Evolutionary conservation across 2,113 vertebrate species (phyloP), one percentile per base, ranked within the genome.

Genomic region (Oryzias curvinotus): DNA sequence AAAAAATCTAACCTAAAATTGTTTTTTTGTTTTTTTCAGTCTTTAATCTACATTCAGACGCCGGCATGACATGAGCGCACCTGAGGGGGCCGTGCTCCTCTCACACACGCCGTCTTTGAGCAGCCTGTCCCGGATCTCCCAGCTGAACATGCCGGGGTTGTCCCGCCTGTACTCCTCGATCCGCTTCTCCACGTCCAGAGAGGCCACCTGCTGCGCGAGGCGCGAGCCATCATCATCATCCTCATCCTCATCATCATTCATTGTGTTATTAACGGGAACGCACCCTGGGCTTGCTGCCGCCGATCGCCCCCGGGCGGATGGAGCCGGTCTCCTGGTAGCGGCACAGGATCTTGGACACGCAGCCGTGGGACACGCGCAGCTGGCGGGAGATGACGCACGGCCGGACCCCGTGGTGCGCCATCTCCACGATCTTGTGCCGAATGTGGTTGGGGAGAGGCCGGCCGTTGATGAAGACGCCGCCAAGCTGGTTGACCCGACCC

Each of bases 341-440:
- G 75, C 97, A 99, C 18, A 98, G 94, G 80, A 98, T 98, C 90
- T 98, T 98, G 91, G 96, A 98, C 16, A 98, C 96, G 53, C 96
- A 98, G 41, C 96, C 96, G 51, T 98, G 97, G 58, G 96, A 98
- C 47, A 98, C 97, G 0, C 96, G 92, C 30, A 99, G 85, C 91
- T 98, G 97, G 0, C 97, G 85, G 62, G 97, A 99, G 87, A 99
- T 99, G 84, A 98, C 96, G 67, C 97, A 99, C 85, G 97, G 97
- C 48, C 97, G 89, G 87, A 98, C 96, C 47, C 97, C 97, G 21
- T 99, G 97, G 65, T 99, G 97, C 10, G 97, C 97, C 96, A 99
- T 97, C 85, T 99, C 97, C 77, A 99, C 97, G 7, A 99, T 99
- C 87, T 98, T 98, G 78, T 99, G 97, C 3, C 97, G 93, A 80